Base-by-base conservation (phyloP, 1,140 invertebrate genomes). In the Drosophila triauraria region DNA sequence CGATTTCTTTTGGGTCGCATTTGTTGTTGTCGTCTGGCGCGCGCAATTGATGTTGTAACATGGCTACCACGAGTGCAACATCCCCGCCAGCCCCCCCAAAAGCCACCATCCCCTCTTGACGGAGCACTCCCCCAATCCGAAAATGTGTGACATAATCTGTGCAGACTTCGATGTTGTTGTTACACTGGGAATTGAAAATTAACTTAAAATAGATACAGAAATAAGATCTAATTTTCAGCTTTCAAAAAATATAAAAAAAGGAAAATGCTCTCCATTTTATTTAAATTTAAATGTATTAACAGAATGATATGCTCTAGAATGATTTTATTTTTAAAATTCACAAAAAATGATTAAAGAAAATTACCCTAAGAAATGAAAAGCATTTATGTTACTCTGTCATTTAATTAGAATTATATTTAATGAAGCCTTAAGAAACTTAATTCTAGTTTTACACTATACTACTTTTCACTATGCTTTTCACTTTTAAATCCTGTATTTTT, bases 81-180 rank as follows among this genome's bases (percentile, higher is more conserved):
- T 80, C 46, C 63, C 61, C 77, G 30, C 58, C 50, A 32, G 25
- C 42, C 67, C 68, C 68, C 70, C 60, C 25, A 54, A 50, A 40
- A 30, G 46, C 63, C 50, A 44, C 57, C 56, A 25, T 44, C 51
- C 27, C 59, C 44, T 30, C 35, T 10, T 35, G 20, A 46, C 25
- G 30, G 54, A 65, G 57, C 75, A 83, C 81, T 80, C 82, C 81
- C 85, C 81, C 71, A 84, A 68, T 74, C 80, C 72, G 77, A 86
- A 90, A 87, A 90, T 90, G 85, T 90, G 85, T 90, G 85, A 90
- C 85, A 90, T 90, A 90, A 90, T 90, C 85, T 90, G 85, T 90
- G 86, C 85, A 90, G 85, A 87, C 81, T 88, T 90, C 78, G 64
- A 88, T 90, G 78, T 76, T 75, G 83, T 68, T 84, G 77, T 56